Evolutionary conservation across 2,113 vertebrate genomes (phyloP), one percentile per base, ranked within the genome.

Genomic region (Tichodroma muraria): DNA sequence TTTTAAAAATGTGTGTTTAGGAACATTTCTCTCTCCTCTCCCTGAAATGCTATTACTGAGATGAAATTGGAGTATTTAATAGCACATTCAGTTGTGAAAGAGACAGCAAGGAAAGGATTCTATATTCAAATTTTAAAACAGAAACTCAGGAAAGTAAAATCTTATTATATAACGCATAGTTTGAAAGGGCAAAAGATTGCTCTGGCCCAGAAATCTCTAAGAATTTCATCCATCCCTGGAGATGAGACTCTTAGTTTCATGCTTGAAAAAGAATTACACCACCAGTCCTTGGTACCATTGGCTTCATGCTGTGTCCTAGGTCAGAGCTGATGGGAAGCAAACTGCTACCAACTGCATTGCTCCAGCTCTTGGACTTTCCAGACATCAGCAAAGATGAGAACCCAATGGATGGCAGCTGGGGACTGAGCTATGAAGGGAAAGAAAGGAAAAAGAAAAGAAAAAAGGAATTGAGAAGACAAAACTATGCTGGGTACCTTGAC

Each of bases 1-100:
- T 84, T 52, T 8, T 2, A 2, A 6, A 80, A 90, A 66, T 3
- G 7, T 0, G 0, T 52, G 20, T 53, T 18, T 66, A 27, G 33
- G 9, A 86, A 57, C 3, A 60, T 49, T 79, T 66, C 17, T 63
- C 50, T 66, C 19, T 84, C 11, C 28, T 90, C 16, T 76, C 37
- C 52, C 14, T 33, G 15, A 80, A 90, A 70, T 42, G 19, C 6
- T 77, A 23, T 53, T 60, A 33, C 47, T 71, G 35, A 50, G 47
- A 54, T 92, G 6, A 68, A 90, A 73, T 0, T 28, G 5, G 8
- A 80, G 18, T 75, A 53, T 83, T 89, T 89, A 79, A 57, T 27
- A 61, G 40, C 15, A 70, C 22, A 53, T 9, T 30, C 10, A 81
- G 38, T 63, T 52, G 37, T 6, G 11, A 49, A 82, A 72, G 72